Percentiles rank a stretch among this genome's conserved stretches.
These are phyloP conservation scores for Sebastes minor DNA, from an alignment of 2,797 vertebrate genomes.

Conservation along the genomic window DNA sequence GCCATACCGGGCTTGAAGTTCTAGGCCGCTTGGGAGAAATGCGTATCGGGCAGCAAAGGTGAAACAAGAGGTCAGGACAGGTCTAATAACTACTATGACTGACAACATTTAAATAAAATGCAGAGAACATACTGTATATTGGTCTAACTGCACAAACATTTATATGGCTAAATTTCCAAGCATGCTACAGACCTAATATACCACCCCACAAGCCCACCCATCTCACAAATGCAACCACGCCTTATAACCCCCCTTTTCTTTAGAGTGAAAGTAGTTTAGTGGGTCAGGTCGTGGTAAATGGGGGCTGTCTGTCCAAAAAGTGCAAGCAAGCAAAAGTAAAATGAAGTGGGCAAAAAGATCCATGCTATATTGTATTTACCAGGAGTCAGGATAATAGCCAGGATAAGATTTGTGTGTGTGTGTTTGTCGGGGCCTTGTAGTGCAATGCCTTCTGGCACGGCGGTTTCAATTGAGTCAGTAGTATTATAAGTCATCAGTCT, in stretches of 20 bases:
- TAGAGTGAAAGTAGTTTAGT: slow-evolving; percentile 15
- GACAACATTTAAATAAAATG: not conserved
- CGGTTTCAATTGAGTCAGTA: not conserved
- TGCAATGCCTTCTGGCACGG: not conserved
- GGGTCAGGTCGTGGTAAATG: slow-evolving; percentile 29
- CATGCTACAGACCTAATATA: not conserved
- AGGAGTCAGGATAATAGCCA: not conserved
- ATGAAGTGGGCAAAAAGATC: not conserved
- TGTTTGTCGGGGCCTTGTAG: not conserved
- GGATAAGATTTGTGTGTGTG: not conserved
- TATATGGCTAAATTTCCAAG: not conserved
- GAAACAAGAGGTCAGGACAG: too few relatives aligned
- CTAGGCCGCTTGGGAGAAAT: too few relatives aligned
- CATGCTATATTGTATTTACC: slow-evolving; percentile 4
- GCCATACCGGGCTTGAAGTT: too few relatives aligned
- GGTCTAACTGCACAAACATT: not conserved
- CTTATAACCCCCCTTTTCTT: slow-evolving; percentile 1
- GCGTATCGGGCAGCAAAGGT: too few relatives aligned
- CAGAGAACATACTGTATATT: not conserved
- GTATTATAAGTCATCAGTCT: slow-evolving; percentile 7
- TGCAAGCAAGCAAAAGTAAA: not conserved
- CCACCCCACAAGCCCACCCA: not conserved
- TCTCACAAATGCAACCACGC: not conserved
- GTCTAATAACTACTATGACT: not conserved
- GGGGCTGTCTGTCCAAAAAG: not conserved